Evolutionary conservation across 2,113 vertebrate genomes (phyloP).

Genomic region (Heteronetta atricapilla): DNA sequence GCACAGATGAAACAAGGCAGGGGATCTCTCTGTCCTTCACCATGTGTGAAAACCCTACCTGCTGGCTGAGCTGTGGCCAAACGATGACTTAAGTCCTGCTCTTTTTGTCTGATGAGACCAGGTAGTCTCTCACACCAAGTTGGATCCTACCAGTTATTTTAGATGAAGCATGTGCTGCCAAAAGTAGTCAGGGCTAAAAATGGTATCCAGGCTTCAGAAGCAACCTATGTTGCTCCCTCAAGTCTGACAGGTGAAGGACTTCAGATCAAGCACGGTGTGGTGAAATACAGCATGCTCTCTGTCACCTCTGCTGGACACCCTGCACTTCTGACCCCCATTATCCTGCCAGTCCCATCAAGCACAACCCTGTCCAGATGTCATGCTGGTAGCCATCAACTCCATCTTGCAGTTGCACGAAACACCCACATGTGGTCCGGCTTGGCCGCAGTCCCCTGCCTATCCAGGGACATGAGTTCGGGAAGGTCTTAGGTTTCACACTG

Average conservation of each 20-base stretch:
- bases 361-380: background rate
- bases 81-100: background rate
- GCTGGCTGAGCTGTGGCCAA: background rate
- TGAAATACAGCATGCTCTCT: background rate
- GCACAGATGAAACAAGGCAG: background rate
- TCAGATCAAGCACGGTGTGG: background rate
- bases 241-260: background rate
- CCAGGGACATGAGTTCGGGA: background rate
- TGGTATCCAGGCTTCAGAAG: background rate
- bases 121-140: background rate
- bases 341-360: background rate
- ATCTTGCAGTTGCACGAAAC: background rate
- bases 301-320: background rate
- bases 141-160: slow-evolving; percentile 14
- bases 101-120: background rate
- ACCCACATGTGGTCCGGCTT: background rate
- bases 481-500: background rate
- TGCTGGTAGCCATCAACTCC: background rate
- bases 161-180: slow-evolving; percentile 1
- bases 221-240: background rate
- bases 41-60: background rate
- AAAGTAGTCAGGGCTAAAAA: background rate
- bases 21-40: background rate
- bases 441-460: background rate
- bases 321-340: background rate